phyloP scores from a whole-genome alignment of 2,113 vertebrate species.

The Forbesichthys agassizii region DNA sequence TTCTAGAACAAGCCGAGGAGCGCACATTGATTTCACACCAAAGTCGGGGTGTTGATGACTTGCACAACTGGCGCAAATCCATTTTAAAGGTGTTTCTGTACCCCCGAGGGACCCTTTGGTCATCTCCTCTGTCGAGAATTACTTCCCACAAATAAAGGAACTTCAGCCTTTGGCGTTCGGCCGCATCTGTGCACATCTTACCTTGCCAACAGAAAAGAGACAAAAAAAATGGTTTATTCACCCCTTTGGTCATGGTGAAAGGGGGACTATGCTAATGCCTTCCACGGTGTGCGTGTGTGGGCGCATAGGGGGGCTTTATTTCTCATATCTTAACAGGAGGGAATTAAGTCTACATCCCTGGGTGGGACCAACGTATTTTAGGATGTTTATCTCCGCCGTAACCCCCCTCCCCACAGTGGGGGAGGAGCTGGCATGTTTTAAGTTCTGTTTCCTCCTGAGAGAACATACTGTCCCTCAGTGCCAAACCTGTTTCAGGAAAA shows the following conservation, averaged over 20 bases:
- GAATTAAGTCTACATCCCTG: neutral
- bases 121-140: slow-evolving; percentile 1
- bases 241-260: neutral
- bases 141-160: neutral
- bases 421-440: neutral
- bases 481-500: slow-evolving; percentile 1
- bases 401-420: neutral
- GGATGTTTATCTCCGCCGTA: neutral
- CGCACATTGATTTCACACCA: slow-evolving; percentile 39
- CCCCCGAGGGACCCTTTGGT: slow-evolving; percentile 30
- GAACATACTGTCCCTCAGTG: neutral
- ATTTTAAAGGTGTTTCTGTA: slow-evolving; percentile 52
- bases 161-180: neutral
- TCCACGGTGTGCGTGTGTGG: neutral
- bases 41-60: slow-evolving; percentile 51
- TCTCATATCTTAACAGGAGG: neutral
- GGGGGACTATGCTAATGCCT: neutral
- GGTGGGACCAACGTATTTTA: neutral
- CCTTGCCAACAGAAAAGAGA: neutral
- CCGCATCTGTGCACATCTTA: neutral
- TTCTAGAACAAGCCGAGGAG: slow-evolving; percentile 29
- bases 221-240: neutral
- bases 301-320: neutral
- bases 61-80: slow-evolving; percentile 38
- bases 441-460: neutral